Evolutionary conservation across 1,140 invertebrate genomes (phyloP).

Genomic region (Camponotus pennsylvanicus): DNA sequence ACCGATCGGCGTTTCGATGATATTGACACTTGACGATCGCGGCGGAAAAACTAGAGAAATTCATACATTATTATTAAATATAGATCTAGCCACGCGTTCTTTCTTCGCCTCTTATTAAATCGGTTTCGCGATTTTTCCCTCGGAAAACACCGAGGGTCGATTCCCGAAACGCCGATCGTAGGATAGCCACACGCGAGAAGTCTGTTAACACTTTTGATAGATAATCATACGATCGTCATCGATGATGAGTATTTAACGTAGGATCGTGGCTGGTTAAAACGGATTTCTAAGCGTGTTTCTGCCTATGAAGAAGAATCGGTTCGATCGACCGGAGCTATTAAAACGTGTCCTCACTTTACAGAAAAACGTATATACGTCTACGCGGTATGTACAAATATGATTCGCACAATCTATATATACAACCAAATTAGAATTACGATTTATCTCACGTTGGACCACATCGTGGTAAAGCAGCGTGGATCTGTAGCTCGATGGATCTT

Average conservation of each 20-base stretch:
- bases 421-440: constrained; percentile 78
- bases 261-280: constrained; percentile 60
- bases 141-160: neutral
- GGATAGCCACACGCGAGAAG: constrained; percentile 20
- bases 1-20: constrained; percentile 52
- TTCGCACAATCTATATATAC: constrained; percentile 80
- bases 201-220: constrained; percentile 33
- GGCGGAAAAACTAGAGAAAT: neutral
- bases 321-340: constrained; percentile 50
- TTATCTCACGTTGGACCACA: constrained; percentile 66
- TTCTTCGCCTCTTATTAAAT: neutral
- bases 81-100: neutral
- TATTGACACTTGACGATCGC: neutral
- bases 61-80: neutral
- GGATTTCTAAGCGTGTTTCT: constrained; percentile 56
- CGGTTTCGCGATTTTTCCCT: neutral
- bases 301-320: constrained; percentile 58
- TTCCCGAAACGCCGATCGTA: constrained; percentile 29
- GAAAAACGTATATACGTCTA: constrained; percentile 65
- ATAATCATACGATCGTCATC: constrained; percentile 56
- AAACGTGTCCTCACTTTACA: constrained; percentile 53
- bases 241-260: constrained; percentile 61
- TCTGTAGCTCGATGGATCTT: neutral
- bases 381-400: constrained; percentile 77
- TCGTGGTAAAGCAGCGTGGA: constrained; percentile 66